Conservation (phyloP, 2,888 invertebrate species). For the Eremobia ochroleuca region DNA sequence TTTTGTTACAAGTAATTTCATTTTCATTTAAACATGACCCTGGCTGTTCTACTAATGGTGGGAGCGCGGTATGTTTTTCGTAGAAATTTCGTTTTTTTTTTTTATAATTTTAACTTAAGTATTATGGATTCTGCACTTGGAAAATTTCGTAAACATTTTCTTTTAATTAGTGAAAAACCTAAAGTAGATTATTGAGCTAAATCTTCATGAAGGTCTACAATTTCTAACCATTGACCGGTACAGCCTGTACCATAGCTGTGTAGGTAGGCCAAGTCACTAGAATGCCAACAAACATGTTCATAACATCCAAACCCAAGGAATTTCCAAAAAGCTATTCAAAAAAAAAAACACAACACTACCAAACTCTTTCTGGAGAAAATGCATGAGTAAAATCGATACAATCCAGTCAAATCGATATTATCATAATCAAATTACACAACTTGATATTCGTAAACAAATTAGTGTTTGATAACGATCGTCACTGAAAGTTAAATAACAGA, state of each 20-base stretch:
- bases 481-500: conserved; percentile 85
- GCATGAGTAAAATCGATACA: conserved; percentile 7
- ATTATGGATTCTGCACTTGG: background rate
- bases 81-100: conserved; percentile 12
- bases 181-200: background rate
- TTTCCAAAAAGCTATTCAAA: background rate
- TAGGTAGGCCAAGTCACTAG: background rate
- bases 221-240: background rate
- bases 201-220: background rate
- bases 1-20: conserved; percentile 81
- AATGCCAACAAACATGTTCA: background rate
- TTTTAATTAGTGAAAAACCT: background rate
- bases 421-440: conserved; percentile 68
- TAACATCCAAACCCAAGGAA: background rate
- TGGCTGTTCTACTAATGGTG: conserved; percentile 63
- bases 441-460: conserved; percentile 74
- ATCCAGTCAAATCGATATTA: conserved; percentile 34
- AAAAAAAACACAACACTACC: background rate
- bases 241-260: too few relatives aligned
- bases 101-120: background rate
- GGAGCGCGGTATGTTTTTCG: conserved; percentile 31
- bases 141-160: background rate
- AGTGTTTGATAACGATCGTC: conserved; percentile 82
- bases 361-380: conserved; percentile 15
- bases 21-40: conserved; percentile 80